Evolutionary conservation across 1,140 invertebrate species (phyloP), one percentile per base, ranked within the genome.

Genomic region (Cyclina sinensis): DNA sequence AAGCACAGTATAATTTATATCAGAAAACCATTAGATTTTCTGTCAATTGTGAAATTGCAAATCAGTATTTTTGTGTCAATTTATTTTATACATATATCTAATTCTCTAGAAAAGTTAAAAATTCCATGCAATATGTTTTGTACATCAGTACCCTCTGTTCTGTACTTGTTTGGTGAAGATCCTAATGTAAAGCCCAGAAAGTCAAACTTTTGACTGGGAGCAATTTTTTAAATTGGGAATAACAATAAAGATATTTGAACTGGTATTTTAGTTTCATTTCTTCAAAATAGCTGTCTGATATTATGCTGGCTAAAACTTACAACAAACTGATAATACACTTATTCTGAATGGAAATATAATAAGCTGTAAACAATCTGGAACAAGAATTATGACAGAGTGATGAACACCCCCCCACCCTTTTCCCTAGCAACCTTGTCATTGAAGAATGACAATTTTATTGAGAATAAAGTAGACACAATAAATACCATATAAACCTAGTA

Each of bases 241-340:
- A 62, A 62, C n/a, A 27, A 27, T 62, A 24, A 62, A 62, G 9
- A 62, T 62, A 27, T 62, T 62, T 62, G 57, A 62, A 62, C 21
- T 62, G 57, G 57, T 62, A 62, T 62, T 62, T 62, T 27, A 62
- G 24, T 62, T 62, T 62, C 24, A 62, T 62, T 62, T 62, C 57
- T 62, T 62, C 57, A 62, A 62, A 62, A 62, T 62, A 62, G 57
- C 57, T 62, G 57, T 62, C 57, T 62, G 57, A 62, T 62, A 62
- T 62, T 62, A 62, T 62, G 57, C 57, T 62, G 21, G 57, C 24
- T n/a, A 18, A 54, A 54, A 54, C 51, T 54, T 62, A 62, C n/a
- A 62, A 62, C 57, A 62, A 62, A 62, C 57, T 62, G 57, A 62
- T 62, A 62, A 62, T 62, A 27, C 57, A 62, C n/a, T 62, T 27